Evolutionary conservation across 2,888 invertebrate species (phyloP), one percentile per base, ranked within the genome.

Genomic region (Stomorhina lunata): DNA sequence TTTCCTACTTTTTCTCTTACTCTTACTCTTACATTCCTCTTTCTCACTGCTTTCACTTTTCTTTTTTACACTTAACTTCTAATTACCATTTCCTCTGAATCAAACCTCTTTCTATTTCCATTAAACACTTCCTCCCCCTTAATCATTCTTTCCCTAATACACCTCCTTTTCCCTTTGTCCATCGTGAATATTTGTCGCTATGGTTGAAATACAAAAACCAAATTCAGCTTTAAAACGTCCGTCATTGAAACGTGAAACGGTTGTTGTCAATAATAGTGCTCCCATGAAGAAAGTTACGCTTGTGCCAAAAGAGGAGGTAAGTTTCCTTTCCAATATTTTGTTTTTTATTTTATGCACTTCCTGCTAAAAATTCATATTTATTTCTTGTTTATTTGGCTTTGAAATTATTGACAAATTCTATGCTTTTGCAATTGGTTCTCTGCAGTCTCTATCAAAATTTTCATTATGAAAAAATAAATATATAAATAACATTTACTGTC

Each of bases 291-390:
- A 91, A 87, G 91, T 91, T 53, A 91, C 91, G 48, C 86, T 91
- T 66, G 89, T 91, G 85, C 89, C 90, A 76, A 91, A 90, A 84
- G 91, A 91, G 78, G 91, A 91, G 91, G 91, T 91, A 87, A 91
- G 91, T 88, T 55, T 65, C 4, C 29, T 32, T 40, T n/a, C n/a
- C n/a, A n/a, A n/a, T n/a, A n/a, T n/a, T n/a, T n/a, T n/a, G n/a
- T n/a, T n/a, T n/a, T n/a, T 1, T n/a, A 9, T 3, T 48, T 32
- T 10, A 12, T 37, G 37, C n/a, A n/a, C 10, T n/a, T 20, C 22
- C 25, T 25, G 20, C 17, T 10, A n/a, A 15, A 25, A 20, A 22
- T 71, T 10, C 20, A 9, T 65, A 20, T 48, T 12, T 69, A 22
- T 55, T 29, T 15, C 37, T 27, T 5, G 1, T 45, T 57, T 15